phyloP scores from a whole-genome alignment of 2,888 invertebrate genomes.

The Napeogenes sylphis region DNA sequence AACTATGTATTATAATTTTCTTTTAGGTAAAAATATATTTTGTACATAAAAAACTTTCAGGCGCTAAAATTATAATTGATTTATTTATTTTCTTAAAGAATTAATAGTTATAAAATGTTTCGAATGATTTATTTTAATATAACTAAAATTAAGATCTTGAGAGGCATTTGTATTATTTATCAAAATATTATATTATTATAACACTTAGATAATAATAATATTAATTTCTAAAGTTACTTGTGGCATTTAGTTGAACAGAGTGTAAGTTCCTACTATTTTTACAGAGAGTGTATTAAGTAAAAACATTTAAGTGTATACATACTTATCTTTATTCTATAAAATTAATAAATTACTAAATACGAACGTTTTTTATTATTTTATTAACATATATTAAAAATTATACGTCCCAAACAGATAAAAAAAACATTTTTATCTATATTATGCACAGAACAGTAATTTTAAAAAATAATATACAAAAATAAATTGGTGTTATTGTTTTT shows the following conservation, averaged over 20 bases:
- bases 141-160: slow-evolving; percentile 3
- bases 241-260: slow-evolving; percentile 41
- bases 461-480: too few relatives aligned
- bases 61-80: slow-evolving; percentile 3
- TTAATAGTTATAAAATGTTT: background rate
- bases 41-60: slow-evolving; percentile 1
- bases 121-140: background rate
- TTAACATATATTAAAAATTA: too few relatives aligned
- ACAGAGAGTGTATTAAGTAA: slow-evolving; percentile 40
- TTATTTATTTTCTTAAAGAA: slow-evolving; percentile 7
- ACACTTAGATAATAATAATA: background rate
- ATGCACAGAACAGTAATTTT: too few relatives aligned
- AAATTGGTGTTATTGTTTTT: too few relatives aligned
- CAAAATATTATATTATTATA: background rate
- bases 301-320: slow-evolving; percentile 18
- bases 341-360: background rate
- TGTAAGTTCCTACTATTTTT: slow-evolving; percentile 54
- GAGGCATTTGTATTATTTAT: slow-evolving; percentile 18
- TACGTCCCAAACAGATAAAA: too few relatives aligned
- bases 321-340: slow-evolving; percentile 13
- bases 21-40: background rate
- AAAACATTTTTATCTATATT: too few relatives aligned
- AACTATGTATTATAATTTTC: slow-evolving; percentile 12
- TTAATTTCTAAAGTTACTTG: slow-evolving; percentile 18
- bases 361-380: background rate